Evolutionary conservation across 2,888 invertebrate genomes (phyloP), one percentile per base, ranked within the genome.

Genomic region (Epirrhoe tristata): DNA sequence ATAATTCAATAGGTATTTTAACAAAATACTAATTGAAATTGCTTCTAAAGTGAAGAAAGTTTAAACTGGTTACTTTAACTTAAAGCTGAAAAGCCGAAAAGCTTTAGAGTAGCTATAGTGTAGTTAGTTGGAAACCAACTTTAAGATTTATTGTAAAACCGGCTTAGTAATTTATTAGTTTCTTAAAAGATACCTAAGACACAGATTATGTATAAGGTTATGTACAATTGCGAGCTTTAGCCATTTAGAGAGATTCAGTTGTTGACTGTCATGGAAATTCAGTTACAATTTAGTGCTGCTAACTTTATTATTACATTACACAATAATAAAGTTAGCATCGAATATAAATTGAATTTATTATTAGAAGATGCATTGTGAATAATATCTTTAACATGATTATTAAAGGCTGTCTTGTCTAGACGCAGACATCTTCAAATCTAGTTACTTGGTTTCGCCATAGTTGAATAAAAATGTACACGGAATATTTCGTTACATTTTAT

Each of bases 401-500:
- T 48, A 48, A 16, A 16, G 16, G 48, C 48, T 7, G 48, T 16
- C 48, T 16, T 6, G 48, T 16, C 48, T 48, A 48, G 48, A 48
- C 48, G 48, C 14, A 48, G 48, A 48, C 48, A 16, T 48, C 14
- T 48, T 48, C 7, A 6, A 48, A 16, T 48, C 16, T 48, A 48
- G 48, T 48, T 48, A 48, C 16, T 0, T n/a, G n/a, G n/a, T n/a
- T n/a, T 48, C 14, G 16, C 48, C 14, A 48, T 12, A 43, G 12
- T 43, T 43, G 4, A 48, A 48, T 48, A 48, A 48, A 48, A 48
- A 14, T 46, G 12, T 48, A 16, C 16, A 48, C 57, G 16, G 54
- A 63, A 71, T 68, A 60, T 66, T 66, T 64, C 66, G 52, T 59
- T 58, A 63, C 52, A 64, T 66, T 69, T 69, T 83, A 80, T 78